Evolutionary conservation across 1,140 invertebrate genomes (phyloP).

Genomic region (Zaprionus capensis): DNA sequence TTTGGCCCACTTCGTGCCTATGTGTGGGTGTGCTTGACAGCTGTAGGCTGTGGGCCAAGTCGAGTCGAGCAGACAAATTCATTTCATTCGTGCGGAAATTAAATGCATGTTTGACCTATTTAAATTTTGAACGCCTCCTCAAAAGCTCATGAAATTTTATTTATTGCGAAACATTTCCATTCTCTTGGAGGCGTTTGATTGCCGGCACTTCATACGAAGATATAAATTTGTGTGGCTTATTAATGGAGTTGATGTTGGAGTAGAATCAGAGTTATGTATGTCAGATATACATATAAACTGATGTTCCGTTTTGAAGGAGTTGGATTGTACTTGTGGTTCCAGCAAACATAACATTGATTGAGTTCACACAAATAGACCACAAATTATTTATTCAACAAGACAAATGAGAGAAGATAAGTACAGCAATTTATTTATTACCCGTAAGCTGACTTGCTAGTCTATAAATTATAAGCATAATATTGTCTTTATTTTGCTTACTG

Average conservation of each 20-base stretch:
- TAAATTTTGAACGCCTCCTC: slow-evolving; percentile 52
- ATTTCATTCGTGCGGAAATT: slow-evolving; percentile 79
- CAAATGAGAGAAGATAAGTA: neutral
- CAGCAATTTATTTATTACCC: too few species aligned
- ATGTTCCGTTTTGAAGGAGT: neutral
- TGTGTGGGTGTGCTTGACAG: slow-evolving; percentile 52
- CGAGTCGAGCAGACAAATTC: slow-evolving; percentile 63
- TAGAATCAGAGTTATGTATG: neutral
- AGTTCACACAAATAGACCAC: neutral
- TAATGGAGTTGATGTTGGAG: neutral
- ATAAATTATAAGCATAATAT: too few species aligned
- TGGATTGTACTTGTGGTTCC: neutral
- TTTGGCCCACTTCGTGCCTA: slow-evolving; percentile 21
- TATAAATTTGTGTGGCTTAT: slow-evolving; percentile 4
- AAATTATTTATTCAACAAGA: neutral
- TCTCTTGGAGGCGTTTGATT: neutral
- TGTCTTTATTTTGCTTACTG: too few species aligned
- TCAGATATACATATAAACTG: neutral
- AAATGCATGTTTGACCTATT: slow-evolving; percentile 80
- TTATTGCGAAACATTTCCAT: slow-evolving; percentile 68
- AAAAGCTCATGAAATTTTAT: slow-evolving; percentile 66
- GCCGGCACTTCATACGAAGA: slow-evolving; percentile 1
- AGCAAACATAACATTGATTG: neutral
- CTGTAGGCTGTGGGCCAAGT: slow-evolving; percentile 38
- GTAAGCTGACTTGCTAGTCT: too few species aligned